Conservation (phyloP, 2,113 vertebrate species). For the Python bivittatus region DNA sequence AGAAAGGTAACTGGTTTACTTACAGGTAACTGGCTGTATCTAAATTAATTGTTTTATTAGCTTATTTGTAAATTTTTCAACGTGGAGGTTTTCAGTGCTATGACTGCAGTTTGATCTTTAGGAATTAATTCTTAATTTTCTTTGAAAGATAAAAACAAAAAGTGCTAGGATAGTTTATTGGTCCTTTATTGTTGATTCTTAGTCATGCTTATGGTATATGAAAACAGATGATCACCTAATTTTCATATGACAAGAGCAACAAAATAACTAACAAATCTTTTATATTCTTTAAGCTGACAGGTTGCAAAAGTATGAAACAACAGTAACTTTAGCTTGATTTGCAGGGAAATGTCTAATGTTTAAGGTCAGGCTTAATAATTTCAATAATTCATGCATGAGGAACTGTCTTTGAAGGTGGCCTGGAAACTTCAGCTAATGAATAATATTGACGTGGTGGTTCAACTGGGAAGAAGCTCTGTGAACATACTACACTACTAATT, state of each 20-base stretch:
- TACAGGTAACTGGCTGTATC: not conserved
- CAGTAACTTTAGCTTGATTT: not conserved
- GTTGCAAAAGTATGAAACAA: not conserved
- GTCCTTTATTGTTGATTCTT: not conserved
- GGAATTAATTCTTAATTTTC: not conserved
- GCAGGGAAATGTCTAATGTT: not conserved
- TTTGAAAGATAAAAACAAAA: not conserved
- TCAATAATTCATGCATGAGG: not conserved
- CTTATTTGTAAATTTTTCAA: not conserved
- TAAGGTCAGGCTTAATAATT: not conserved
- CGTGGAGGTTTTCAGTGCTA: not conserved
- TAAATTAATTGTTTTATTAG: not conserved
- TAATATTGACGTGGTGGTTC: not conserved
- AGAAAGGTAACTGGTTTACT: not conserved
- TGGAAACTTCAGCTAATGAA: not conserved
- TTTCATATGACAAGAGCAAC: not conserved
- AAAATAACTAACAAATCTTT: not conserved
- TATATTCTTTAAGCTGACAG: not conserved
- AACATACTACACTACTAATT: not conserved
- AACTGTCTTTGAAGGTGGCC: not conserved
- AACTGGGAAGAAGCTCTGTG: not conserved
- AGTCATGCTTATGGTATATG: not conserved
- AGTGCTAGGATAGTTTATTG: not conserved
- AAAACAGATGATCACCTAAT: not conserved
- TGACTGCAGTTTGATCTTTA: not conserved